Conservation (phyloP, 2,888 invertebrate genomes). For the Oscheius onirici region DNA sequence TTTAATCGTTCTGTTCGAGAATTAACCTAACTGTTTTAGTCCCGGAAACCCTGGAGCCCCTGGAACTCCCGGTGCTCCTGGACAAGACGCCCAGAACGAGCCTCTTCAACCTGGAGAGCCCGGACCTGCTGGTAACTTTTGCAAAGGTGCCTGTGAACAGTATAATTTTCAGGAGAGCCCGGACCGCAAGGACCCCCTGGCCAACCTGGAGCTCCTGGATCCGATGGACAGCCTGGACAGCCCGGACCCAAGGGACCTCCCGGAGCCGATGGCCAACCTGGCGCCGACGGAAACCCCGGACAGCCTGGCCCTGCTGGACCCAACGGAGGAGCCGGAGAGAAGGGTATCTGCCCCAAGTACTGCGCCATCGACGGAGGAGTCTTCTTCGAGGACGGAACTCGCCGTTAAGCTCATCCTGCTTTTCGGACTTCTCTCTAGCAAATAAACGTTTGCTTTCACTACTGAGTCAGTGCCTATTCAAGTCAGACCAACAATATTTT, state of each 20-base stretch:
- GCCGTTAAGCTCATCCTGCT: slow-evolving; percentile 18
- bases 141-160: too few species aligned
- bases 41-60: slow-evolving; percentile 59
- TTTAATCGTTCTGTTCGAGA: too few species aligned
- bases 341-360: slow-evolving; percentile 63
- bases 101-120: slow-evolving; percentile 54
- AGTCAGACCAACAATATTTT: too few species aligned
- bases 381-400: slow-evolving; percentile 71
- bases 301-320: slow-evolving; percentile 51
- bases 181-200: slow-evolving; percentile 61
- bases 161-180: slow-evolving; percentile 36
- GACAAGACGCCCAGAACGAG: slow-evolving; percentile 48
- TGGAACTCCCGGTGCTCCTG: slow-evolving; percentile 59
- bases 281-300: slow-evolving; percentile 53
- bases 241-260: slow-evolving; percentile 39
- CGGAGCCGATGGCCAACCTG: slow-evolving; percentile 49
- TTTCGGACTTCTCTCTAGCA: too few species aligned
- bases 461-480: too few species aligned
- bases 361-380: slow-evolving; percentile 63
- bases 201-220: slow-evolving; percentile 50
- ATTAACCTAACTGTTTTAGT: too few species aligned
- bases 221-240: slow-evolving; percentile 39
- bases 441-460: too few species aligned
- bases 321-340: slow-evolving; percentile 53
- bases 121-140: slow-evolving; percentile 41